Percentiles rank a stretch among this genome's conserved stretches.
Evolutionary conservation across 2,113 vertebrate genomes (phyloP).

Genomic region (Symphodus melops): DNA sequence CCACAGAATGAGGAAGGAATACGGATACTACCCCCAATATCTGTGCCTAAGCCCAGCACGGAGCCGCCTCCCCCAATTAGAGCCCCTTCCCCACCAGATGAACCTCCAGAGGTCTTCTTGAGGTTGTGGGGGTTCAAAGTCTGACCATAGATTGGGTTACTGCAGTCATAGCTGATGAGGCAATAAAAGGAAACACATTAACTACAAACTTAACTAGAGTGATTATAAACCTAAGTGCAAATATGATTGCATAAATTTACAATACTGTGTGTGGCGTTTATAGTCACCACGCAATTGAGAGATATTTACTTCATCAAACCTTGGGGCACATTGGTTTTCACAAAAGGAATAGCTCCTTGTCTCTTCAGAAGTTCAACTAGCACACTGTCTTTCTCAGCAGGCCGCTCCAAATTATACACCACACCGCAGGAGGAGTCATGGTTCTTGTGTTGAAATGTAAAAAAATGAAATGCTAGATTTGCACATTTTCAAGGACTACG

Average conservation of each 20-base stretch:
- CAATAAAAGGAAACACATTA: background rate
- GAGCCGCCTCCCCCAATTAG: conserved; percentile 81
- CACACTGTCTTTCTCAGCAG: conserved; percentile 83
- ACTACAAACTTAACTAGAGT: background rate
- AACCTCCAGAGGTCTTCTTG: conserved; percentile 82
- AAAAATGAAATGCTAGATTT: background rate
- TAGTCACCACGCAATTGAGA: background rate
- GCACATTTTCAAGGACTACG: background rate
- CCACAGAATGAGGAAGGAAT: conserved; percentile 84
- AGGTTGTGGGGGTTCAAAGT: conserved; percentile 79
- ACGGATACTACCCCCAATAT: conserved; percentile 81
- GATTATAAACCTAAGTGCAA: background rate
- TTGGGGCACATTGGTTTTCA: conserved; percentile 94
- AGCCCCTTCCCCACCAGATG: conserved; percentile 81
- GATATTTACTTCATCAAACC: conserved; percentile 85
- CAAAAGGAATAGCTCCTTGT: conserved; percentile 94
- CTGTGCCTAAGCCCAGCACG: conserved; percentile 79
- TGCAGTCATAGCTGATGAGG: conserved; percentile 81
- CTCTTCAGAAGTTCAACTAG: conserved; percentile 90
- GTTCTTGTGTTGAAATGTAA: conserved; percentile 77
- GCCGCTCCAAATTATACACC: conserved; percentile 80
- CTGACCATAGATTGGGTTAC: conserved; percentile 84
- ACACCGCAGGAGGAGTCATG: conserved; percentile 86
- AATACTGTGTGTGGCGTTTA: background rate
- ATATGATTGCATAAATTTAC: background rate